Base-by-base conservation (phyloP, 2,888 invertebrate genomes). In the Luffia ferchaultella region DNA sequence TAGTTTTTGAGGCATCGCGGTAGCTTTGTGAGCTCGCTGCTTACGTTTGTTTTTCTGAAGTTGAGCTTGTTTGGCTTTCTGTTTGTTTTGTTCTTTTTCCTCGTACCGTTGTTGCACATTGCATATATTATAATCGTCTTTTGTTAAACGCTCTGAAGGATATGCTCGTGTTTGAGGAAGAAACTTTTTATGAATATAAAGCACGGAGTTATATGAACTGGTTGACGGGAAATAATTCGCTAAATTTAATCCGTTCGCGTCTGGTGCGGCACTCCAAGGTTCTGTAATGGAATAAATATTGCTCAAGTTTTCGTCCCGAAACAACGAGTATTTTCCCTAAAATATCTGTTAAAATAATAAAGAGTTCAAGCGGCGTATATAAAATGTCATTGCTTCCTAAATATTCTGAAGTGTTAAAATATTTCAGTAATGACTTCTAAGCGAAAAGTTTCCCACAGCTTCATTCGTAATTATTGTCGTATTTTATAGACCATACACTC, bases 171-270 rank as follows among this genome's bases (percentile, higher is more conserved):
- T 30, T 30, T 30, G 5, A 12, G 30, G 30, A 7, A 69, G 55
- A 53, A 63, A 68, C 55, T 66, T 77, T 60, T 78, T 80, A 51
- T 82, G 82, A 18, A 75, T 62, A 51, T 68, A 82, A 42, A 73
- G 65, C 20, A 74, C 63, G 1, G 76, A 73, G 57, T 78, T 76
- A 48, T 58, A 65, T 20, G 70, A 70, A 18, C 65, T 64, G 54
- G 65, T 60, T 46, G 68, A 62, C 17, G 73, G 70, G 50, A 67
- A 60, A 57, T 77, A 78, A 61, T 78, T 67, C 53, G 62, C 63
- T 52, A 76, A 65, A 60, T 73, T 66, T 43, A 76, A 63, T 45
- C 30, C 75, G 55, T 65, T 64, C 53, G 67, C 57, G 20, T 42
- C 41, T 18, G 12, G 5, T 30, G 30, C 12, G 12, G 5, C 12